Evolutionary conservation across 2,113 vertebrate genomes (phyloP).

Genomic region (Casuarius casuarius): DNA sequence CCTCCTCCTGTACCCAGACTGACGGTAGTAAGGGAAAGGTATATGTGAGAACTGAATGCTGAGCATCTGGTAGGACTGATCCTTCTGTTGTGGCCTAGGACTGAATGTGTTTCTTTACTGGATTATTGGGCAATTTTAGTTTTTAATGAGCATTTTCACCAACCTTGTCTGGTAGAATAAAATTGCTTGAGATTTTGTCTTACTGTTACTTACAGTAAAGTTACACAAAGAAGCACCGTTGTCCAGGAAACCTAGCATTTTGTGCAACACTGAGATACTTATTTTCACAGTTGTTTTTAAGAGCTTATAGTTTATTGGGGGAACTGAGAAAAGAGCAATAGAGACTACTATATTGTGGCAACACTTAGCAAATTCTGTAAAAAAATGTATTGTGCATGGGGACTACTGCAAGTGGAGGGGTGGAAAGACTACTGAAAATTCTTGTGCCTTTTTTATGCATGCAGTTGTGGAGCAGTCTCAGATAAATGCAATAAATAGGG

Average conservation of each 20-base stretch:
- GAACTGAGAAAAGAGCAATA: background rate
- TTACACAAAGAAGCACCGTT: background rate
- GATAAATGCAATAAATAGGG: background rate
- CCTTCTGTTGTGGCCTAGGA: background rate
- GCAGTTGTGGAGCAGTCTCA: background rate
- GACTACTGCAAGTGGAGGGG: background rate
- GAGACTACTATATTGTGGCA: background rate
- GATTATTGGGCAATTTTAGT: background rate
- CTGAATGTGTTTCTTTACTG: background rate
- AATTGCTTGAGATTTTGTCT: background rate
- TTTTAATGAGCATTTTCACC: background rate
- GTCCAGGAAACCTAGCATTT: background rate
- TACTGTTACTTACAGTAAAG: background rate
- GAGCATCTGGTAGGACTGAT: background rate
- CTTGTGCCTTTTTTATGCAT: background rate
- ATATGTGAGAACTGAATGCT: background rate
- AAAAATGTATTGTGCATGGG: background rate
- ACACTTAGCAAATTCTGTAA: background rate
- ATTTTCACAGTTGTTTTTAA: background rate
- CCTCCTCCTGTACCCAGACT: too few relatives aligned
- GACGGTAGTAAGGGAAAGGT: background rate
- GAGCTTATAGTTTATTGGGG: background rate
- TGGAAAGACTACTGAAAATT: background rate
- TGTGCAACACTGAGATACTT: background rate
- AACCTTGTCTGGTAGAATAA: background rate